phyloP scores from a whole-genome alignment of 2,888 invertebrate species.

The Macrophya annulata region DNA sequence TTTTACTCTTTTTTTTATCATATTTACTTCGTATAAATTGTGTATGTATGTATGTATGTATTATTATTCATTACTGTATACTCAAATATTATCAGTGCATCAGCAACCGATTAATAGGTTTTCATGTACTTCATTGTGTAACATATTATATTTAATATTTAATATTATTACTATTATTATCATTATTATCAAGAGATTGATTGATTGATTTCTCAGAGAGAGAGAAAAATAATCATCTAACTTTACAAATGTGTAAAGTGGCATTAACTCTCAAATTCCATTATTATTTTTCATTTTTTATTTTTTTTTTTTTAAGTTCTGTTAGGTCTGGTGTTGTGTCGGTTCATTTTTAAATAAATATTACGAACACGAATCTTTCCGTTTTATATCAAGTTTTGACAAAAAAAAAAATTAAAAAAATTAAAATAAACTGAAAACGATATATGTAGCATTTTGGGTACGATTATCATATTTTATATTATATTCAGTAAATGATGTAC shows the following conservation, averaged over 20 bases:
- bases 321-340: conserved; percentile 44
- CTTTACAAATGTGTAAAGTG: conserved; percentile 69
- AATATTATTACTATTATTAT: conserved; percentile 58
- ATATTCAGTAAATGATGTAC: conserved; percentile 55
- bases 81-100: conserved; percentile 67
- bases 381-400: conserved; percentile 60
- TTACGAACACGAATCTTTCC: conserved; percentile 48
- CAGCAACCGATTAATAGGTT: conserved; percentile 64
- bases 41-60: conserved; percentile 35
- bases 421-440: conserved; percentile 60
- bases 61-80: conserved; percentile 59
- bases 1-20: conserved; percentile 57
- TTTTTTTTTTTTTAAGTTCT: conserved; percentile 60
- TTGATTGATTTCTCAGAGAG: conserved; percentile 64
- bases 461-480: conserved; percentile 56
- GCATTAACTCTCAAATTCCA: conserved; percentile 66
- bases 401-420: background rate
- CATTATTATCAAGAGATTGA: conserved; percentile 66
- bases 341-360: conserved; percentile 45
- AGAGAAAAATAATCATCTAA: conserved; percentile 66
- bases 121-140: conserved; percentile 59
- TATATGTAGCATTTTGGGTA: conserved; percentile 60
- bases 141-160: conserved; percentile 56
- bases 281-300: conserved; percentile 46
- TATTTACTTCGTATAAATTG: conserved; percentile 59